A percentile compares a stretch with the other conserved stretches of the same genome.
phyloP scores from a whole-genome alignment of 2,888 invertebrate genomes.

The Drosophila monieri region DNA sequence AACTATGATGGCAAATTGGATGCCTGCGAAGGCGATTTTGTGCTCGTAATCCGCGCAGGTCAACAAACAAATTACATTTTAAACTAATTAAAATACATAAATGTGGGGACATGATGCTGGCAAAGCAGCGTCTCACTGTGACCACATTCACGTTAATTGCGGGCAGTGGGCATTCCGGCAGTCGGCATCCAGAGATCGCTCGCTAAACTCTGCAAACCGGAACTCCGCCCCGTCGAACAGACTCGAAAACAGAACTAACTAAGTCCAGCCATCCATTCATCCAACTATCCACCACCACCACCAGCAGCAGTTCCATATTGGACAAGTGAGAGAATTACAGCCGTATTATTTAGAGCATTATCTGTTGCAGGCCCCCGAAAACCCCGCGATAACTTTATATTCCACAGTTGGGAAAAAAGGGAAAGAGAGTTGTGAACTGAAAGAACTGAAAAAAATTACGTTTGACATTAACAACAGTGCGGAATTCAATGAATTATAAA shows the following conservation, averaged over 20 bases:
- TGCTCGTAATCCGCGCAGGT: slow-evolving; percentile 33
- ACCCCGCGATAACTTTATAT: slow-evolving; percentile 53
- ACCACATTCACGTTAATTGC: slow-evolving; percentile 62
- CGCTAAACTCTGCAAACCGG: slow-evolving; percentile 53
- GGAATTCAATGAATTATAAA: slow-evolving; percentile 46
- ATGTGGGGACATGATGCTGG: slow-evolving; percentile 35
- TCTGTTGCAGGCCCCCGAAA: slow-evolving; percentile 47
- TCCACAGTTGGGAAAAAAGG: slow-evolving; percentile 5
- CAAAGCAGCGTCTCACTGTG: slow-evolving; percentile 21
- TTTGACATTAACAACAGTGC: slow-evolving; percentile 49
- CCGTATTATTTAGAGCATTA: slow-evolving; percentile 70
- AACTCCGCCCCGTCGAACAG: slow-evolving; percentile 69
- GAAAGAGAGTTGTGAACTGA: slow-evolving; percentile 34
- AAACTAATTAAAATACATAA: slow-evolving; percentile 71
- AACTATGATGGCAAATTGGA: slow-evolving; percentile 2
- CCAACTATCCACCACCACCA: slow-evolving; percentile 44
- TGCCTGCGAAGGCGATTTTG: slow-evolving; percentile 29
- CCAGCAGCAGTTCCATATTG: slow-evolving; percentile 35
- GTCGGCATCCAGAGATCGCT: slow-evolving; percentile 24
- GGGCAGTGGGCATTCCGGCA: slow-evolving; percentile 20
- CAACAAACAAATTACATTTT: slow-evolving; percentile 44
- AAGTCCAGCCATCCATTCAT: slow-evolving; percentile 24
- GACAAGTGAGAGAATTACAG: slow-evolving; percentile 54
- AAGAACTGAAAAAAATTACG: slow-evolving; percentile 54
- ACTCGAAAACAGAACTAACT: slow-evolving; percentile 15